Evolutionary conservation across 1,140 invertebrate species (phyloP).

Genomic region (Pachypsylla venusta): DNA sequence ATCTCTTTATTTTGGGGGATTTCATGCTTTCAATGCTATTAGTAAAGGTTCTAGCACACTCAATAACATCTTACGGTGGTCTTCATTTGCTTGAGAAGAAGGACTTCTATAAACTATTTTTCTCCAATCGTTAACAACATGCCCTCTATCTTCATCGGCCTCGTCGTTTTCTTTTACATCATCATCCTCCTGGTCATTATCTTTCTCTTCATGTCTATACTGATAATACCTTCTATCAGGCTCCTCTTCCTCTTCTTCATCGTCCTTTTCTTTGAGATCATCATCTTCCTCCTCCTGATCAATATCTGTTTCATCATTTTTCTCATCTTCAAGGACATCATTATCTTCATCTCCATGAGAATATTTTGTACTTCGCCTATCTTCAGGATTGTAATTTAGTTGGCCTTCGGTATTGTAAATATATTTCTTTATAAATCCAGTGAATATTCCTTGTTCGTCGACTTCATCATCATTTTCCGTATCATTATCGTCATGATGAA

Average conservation of each 20-base stretch:
- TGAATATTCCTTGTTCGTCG: neutral
- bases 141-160: neutral
- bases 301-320: neutral
- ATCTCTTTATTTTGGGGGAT: too few relatives aligned
- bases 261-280: neutral
- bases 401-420: neutral
- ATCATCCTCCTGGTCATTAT: neutral
- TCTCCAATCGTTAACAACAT: neutral
- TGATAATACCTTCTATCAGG: too few relatives aligned
- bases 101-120: constrained; percentile 3
- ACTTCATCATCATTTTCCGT: neutral
- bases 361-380: neutral
- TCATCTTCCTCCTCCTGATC: neutral
- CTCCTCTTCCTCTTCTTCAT: neutral
- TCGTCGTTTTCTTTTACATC: neutral
- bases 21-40: too few relatives aligned
- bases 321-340: neutral
- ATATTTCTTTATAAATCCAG: constrained; percentile 2
- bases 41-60: too few relatives aligned
- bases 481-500: neutral
- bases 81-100: neutral
- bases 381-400: neutral
- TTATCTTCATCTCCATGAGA: neutral
- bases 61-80: too few relatives aligned
- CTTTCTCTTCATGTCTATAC: neutral